Conservation (phyloP, 2,888 invertebrate genomes). For the Ectropis crepuscularia region DNA sequence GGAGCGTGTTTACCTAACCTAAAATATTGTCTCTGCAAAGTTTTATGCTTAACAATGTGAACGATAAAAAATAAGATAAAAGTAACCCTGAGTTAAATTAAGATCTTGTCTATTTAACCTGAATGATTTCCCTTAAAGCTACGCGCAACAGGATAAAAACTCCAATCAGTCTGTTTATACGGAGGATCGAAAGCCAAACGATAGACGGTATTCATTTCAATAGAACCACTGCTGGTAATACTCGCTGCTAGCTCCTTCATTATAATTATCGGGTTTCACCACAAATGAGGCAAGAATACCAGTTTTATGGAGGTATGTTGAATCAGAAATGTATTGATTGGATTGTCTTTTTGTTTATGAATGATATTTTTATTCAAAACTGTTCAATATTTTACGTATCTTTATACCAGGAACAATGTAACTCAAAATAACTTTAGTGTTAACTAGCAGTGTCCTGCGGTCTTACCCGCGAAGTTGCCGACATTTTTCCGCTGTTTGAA, state of each 20-base stretch:
- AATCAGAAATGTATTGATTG: neutral
- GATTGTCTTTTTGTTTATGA: no score
- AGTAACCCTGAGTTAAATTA: neutral
- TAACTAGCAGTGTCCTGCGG: no score
- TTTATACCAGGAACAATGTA: no score
- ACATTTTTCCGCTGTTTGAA: no score
- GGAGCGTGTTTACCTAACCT: no score
- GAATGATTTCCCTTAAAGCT: neutral
- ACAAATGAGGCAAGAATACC: constrained; percentile 9
- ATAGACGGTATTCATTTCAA: constrained; percentile 3
- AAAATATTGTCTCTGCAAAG: no score
- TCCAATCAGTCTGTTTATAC: constrained; percentile 4
- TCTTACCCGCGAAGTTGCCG: no score
- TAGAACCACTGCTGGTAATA: constrained; percentile 1
- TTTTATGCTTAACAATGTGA: no score
- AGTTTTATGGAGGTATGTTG: neutral
- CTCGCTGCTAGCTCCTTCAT: neutral
- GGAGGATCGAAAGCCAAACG: constrained; percentile 5
- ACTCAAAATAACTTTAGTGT: no score
- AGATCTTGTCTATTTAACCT: neutral
- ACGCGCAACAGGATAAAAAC: constrained; percentile 2
- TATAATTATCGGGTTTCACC: constrained; percentile 2
- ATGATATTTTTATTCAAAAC: no score
- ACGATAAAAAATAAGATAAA: neutral
- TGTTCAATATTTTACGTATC: no score